Evolutionary conservation across 2,797 vertebrate species (phyloP).

Genomic region (Darevskia mixta): DNA sequence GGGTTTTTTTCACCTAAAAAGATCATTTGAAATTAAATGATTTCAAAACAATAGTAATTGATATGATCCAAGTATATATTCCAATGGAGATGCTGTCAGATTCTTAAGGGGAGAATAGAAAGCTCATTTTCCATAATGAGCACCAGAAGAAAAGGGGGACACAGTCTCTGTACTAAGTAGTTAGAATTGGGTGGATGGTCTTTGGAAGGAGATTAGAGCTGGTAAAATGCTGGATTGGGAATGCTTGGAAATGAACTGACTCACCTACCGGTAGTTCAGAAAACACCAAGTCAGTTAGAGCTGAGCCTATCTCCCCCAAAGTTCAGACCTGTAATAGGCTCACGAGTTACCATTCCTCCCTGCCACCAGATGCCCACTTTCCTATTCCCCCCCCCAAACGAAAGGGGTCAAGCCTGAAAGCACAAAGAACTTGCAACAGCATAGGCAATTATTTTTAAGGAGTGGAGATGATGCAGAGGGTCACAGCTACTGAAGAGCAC

Average conservation of each 20-base stretch:
- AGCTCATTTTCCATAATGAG: background rate
- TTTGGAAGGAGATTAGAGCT: background rate
- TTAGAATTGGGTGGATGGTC: background rate
- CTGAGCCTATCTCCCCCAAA: background rate
- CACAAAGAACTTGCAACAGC: background rate
- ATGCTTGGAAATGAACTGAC: background rate
- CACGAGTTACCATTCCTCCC: background rate
- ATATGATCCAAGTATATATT: background rate
- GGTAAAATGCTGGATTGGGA: background rate
- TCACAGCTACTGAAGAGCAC: background rate
- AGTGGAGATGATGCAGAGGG: background rate
- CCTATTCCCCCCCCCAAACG: background rate
- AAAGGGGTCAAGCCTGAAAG: background rate
- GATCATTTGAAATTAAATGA: background rate
- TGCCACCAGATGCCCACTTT: too few species aligned
- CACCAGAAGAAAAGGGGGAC: background rate
- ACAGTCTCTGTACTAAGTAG: background rate
- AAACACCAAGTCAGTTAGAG: background rate
- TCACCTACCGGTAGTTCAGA: background rate
- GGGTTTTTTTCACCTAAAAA: fast-evolving
- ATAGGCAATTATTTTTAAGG: background rate
- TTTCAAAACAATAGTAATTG: background rate
- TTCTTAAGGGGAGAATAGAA: background rate
- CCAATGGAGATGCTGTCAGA: background rate
- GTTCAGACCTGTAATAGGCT: background rate